Conservation (phyloP, 1,140 invertebrate genomes). For the Arion vulgaris region DNA sequence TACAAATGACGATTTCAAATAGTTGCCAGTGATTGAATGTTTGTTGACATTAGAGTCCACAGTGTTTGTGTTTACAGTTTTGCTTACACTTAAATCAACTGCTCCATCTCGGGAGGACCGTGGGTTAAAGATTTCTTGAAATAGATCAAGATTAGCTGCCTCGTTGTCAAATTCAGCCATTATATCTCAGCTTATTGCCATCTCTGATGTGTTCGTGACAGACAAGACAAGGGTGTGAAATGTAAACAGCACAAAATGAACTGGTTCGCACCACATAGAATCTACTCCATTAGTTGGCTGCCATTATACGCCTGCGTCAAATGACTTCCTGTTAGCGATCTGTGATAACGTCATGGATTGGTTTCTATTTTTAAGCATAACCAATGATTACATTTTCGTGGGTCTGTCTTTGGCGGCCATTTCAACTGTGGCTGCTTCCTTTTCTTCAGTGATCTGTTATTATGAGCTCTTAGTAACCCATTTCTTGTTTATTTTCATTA, state of each 20-base stretch:
- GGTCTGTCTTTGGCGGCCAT: slow-evolving; percentile 47
- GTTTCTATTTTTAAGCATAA: slow-evolving; percentile 12
- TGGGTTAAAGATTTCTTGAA: slow-evolving; percentile 15
- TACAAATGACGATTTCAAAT: background rate
- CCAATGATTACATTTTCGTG: slow-evolving; percentile 39
- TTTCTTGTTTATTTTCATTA: too few relatives aligned
- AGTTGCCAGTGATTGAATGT: background rate
- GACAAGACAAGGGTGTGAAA: background rate
- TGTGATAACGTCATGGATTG: slow-evolving; percentile 36
- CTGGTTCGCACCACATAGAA: background rate
- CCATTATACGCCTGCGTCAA: slow-evolving; percentile 44
- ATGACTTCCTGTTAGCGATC: slow-evolving; percentile 38
- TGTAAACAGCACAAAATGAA: slow-evolving; percentile 2
- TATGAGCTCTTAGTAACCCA: too few relatives aligned
- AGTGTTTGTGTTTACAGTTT: slow-evolving; percentile 5
- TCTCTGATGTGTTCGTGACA: background rate
- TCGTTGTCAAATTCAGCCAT: slow-evolving; percentile 21
- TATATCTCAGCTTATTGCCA: slow-evolving; percentile 11
- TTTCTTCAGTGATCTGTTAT: too few relatives aligned
- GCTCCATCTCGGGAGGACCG: background rate
- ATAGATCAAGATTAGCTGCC: background rate
- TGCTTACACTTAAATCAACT: slow-evolving; percentile 2
- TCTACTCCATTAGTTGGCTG: slow-evolving; percentile 25
- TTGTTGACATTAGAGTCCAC: slow-evolving; percentile 6
- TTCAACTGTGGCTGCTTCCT: too few relatives aligned